These are phyloP conservation scores for Fratercula arctica DNA, from an alignment of 2,797 vertebrate genomes.

Conservation along the genomic window DNA sequence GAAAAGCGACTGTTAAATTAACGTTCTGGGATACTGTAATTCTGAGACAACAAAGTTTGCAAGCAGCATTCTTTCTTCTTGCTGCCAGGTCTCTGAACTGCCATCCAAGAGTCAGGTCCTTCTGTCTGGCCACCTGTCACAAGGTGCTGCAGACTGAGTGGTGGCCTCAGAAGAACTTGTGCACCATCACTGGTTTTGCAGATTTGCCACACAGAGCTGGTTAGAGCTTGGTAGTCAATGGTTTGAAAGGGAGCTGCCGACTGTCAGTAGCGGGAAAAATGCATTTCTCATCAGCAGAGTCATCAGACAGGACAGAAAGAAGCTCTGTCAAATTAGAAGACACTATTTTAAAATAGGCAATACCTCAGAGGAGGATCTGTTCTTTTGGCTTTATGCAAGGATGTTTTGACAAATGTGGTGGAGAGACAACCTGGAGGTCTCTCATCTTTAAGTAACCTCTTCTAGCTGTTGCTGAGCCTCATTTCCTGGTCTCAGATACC, in stretches of 20 bases:
- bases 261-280: neutral
- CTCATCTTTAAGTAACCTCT: neutral
- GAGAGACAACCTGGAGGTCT: neutral
- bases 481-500: neutral
- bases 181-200: neutral
- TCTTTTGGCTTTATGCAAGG: neutral
- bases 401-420: neutral
- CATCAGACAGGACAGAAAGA: neutral
- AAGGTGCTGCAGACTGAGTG: neutral
- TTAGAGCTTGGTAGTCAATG: neutral
- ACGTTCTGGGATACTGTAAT: neutral
- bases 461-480: neutral
- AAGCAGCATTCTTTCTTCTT: neutral
- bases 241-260: neutral
- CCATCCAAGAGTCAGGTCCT: neutral
- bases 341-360: neutral
- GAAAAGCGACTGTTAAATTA: neutral
- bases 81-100: neutral
- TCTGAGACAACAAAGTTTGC: neutral
- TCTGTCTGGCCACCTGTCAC: slow-evolving; percentile 41
- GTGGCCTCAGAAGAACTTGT: neutral
- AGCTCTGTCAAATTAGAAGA: neutral
- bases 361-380: neutral
- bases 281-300: neutral
- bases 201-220: neutral